These are phyloP conservation scores for Adelphocoris suturalis DNA, from an alignment of 2,888 invertebrate species.

Conservation along the genomic window DNA sequence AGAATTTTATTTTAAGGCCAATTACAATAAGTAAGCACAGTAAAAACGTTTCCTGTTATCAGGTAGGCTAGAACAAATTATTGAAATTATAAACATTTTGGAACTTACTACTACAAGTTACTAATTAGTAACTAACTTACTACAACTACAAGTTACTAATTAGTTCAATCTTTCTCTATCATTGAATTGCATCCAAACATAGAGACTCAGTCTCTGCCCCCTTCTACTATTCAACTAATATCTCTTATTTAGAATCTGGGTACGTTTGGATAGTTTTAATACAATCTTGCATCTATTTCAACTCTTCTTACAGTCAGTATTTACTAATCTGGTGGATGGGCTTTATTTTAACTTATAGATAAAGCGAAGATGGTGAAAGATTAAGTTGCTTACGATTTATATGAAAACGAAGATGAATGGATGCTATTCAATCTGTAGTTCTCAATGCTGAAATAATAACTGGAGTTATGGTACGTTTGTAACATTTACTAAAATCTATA, in stretches of 20 bases:
- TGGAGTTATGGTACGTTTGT: slow-evolving; percentile 57
- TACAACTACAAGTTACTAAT: too few species aligned
- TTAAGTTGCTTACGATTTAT: slow-evolving; percentile 55
- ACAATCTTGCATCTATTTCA: not conserved
- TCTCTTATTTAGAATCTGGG: slow-evolving; percentile 81
- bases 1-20: too few species aligned
- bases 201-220: not conserved
- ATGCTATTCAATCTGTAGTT: slow-evolving; percentile 47
- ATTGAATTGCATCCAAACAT: not conserved
- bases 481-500: not conserved
- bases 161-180: too few species aligned
- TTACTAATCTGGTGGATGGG: slow-evolving; percentile 56
- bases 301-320: not conserved
- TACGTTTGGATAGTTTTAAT: slow-evolving; percentile 78
- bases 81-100: too few species aligned
- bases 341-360: slow-evolving; percentile 62
- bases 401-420: slow-evolving; percentile 31
- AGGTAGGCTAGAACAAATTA: too few species aligned
- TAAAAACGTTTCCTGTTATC: too few species aligned
- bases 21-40: too few species aligned
- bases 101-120: too few species aligned
- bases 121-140: too few species aligned
- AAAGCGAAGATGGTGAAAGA: slow-evolving; percentile 63
- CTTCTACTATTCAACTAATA: not conserved
- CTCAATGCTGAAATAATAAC: slow-evolving; percentile 11